Evolutionary conservation across 2,797 vertebrate species (phyloP).

Genomic region (Mormyrops boulengeri): DNA sequence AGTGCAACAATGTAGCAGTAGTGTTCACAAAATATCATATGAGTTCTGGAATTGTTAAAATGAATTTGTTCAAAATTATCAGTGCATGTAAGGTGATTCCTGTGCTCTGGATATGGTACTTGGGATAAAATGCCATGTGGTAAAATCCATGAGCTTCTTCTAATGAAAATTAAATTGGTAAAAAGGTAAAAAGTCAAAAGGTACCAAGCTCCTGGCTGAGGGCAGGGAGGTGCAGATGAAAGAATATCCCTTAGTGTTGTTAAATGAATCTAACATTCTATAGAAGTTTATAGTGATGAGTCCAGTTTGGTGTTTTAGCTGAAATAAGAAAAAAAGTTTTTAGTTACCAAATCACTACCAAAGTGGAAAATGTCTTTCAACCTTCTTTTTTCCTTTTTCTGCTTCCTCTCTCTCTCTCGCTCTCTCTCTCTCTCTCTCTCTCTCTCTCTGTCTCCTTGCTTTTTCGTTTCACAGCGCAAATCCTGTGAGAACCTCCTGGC

Average conservation of each 20-base stretch:
- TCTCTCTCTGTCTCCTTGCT: conserved; percentile 30
- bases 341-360: conserved; percentile 39
- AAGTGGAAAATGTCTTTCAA: conserved; percentile 26
- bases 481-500: conserved; percentile 60
- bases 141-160: not conserved
- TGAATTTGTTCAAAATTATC: not conserved
- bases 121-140: conserved; percentile 21
- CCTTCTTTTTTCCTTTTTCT: not conserved
- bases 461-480: conserved; percentile 13
- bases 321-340: not conserved
- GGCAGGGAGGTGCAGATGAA: conserved; percentile 48
- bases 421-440: conserved; percentile 32
- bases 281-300: not conserved
- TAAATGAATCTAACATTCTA: conserved; percentile 21
- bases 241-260: conserved; percentile 32
- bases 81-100: not conserved
- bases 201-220: conserved; percentile 11
- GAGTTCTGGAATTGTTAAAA: not conserved
- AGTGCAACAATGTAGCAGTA: not conserved
- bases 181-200: not conserved
- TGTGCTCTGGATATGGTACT: not conserved
- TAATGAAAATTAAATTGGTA: conserved; percentile 26
- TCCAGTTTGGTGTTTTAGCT: conserved; percentile 25
- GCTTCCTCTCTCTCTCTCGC: conserved; percentile 39
- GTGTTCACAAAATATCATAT: not conserved